These are phyloP conservation scores for Oscheius sp. DNA, from an alignment of 2,888 invertebrate genomes.

Conservation along the genomic window DNA sequence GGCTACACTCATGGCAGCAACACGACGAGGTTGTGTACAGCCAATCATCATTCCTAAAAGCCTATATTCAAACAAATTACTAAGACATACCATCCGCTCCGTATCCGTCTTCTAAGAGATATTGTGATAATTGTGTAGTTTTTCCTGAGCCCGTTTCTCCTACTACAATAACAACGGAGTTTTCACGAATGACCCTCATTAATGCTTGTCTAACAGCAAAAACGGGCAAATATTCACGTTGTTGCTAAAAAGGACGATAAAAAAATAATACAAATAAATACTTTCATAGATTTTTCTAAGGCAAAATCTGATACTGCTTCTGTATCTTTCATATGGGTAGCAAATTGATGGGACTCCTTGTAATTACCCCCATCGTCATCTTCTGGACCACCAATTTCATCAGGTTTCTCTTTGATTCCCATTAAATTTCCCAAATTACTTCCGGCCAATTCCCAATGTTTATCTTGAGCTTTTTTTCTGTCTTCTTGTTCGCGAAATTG, in stretches of 20 bases:
- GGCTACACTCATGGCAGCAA: slow-evolving; percentile 99
- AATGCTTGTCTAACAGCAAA: slow-evolving; percentile 92
- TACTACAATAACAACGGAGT: slow-evolving; percentile 75
- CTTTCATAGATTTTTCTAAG: slow-evolving; percentile 81
- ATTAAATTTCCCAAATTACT: slow-evolving; percentile 95
- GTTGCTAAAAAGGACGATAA: slow-evolving; percentile 78
- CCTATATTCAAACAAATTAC: background rate
- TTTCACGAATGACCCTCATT: slow-evolving; percentile 77
- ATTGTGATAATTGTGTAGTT: slow-evolving; percentile 82
- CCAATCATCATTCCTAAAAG: slow-evolving; percentile 83
- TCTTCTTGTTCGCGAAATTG: slow-evolving; percentile 95
- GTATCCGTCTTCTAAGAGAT: slow-evolving; percentile 87
- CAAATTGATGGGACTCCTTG: slow-evolving; percentile 90
- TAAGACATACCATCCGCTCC: slow-evolving; percentile 73
- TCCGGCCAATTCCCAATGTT: slow-evolving; percentile 98
- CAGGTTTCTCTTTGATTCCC: slow-evolving; percentile 85
- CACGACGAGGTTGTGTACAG: slow-evolving; percentile 93
- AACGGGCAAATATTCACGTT: slow-evolving; percentile 90
- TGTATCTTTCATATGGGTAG: slow-evolving; percentile 84
- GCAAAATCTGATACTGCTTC: slow-evolving; percentile 84
- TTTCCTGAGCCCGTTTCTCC: slow-evolving; percentile 85
- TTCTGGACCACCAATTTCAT: slow-evolving; percentile 78
- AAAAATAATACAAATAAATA: background rate
- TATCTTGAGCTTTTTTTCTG: slow-evolving; percentile 88
- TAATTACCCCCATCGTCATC: slow-evolving; percentile 53